These are phyloP conservation scores for Parus major DNA, from an alignment of 2,113 vertebrate genomes.

Conservation along the genomic window DNA sequence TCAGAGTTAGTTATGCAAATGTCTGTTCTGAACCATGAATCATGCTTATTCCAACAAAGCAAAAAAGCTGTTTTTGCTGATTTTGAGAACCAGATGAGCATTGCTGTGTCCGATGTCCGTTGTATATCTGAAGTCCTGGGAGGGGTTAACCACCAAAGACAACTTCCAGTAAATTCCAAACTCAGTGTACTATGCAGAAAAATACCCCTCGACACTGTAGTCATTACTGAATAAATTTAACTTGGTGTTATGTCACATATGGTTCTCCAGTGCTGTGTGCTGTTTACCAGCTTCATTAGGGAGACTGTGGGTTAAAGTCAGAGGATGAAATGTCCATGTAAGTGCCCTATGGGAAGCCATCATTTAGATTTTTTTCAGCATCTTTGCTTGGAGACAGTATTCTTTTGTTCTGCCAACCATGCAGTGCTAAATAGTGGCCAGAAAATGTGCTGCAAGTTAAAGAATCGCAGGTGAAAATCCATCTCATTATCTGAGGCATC, in stretches of 20 bases:
- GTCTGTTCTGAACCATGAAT: background rate
- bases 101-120: background rate
- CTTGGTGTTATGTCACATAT: background rate
- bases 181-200: conserved; percentile 4
- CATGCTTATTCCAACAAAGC: background rate
- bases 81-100: background rate
- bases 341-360: conserved; percentile 34
- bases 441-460: conserved; percentile 14
- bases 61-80: background rate
- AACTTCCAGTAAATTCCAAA: conserved; percentile 10
- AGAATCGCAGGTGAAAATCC: background rate
- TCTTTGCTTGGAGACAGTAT: background rate
- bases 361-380: conserved; percentile 26
- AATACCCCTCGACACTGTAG: background rate
- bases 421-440: background rate
- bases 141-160: background rate
- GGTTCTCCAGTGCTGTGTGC: background rate
- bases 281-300: background rate
- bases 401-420: background rate
- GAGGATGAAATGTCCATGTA: conserved; percentile 6
- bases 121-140: background rate
- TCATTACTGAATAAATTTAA: background rate
- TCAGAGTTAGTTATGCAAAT: background rate
- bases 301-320: background rate
- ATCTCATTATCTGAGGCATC: background rate